Evolutionary conservation across 2,797 vertebrate genomes (phyloP), one percentile per base, ranked within the genome.

Genomic region (Hippoglossus hippoglossus): DNA sequence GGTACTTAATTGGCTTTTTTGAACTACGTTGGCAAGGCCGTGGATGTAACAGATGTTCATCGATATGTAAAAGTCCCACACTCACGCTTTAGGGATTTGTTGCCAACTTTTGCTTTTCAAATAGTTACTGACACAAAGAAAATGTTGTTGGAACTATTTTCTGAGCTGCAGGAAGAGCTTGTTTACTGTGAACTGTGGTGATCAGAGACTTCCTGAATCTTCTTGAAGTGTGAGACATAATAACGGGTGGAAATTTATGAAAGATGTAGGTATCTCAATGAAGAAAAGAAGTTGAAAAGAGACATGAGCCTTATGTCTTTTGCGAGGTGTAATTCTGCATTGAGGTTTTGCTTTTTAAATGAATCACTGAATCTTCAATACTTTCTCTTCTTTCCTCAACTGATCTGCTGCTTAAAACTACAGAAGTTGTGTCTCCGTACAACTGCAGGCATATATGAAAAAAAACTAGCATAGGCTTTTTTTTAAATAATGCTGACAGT

Each of bases 401-500:
- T 25, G 28, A 36, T 57, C 8, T 24, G 15, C 16, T 64, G 10
- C 36, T 71, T 8, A 39, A 77, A 69, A 59, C 10, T 63, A 73
- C 16, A 49, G 19, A 71, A 8, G 5, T 62, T 64, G 36, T 2
- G 25, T 67, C 61, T 71, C 19, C 12, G 19, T 63, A 24, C 4
- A 62, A 19, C 26, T 68, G 39, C 52, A 63, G 47, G 13, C 22
- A 26, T 19, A 25, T 44, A 67, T 26, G 56, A 47, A 77, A 77
- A 76, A 74, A 67, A 26, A 61, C 22, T 58, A 34, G 57, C 59
- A 55, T 34, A 58, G 41, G 31, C 63, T 46, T 46, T 46, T 15
- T 24, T 71, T 60, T 77, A 52, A 67, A 60, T 73, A 75, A 70
- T 67, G 67, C 77, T 65, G 46, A 71, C 34, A 64, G 39, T 66